Conservation (phyloP, 2,888 invertebrate genomes). For the Chloromyia formosa region DNA sequence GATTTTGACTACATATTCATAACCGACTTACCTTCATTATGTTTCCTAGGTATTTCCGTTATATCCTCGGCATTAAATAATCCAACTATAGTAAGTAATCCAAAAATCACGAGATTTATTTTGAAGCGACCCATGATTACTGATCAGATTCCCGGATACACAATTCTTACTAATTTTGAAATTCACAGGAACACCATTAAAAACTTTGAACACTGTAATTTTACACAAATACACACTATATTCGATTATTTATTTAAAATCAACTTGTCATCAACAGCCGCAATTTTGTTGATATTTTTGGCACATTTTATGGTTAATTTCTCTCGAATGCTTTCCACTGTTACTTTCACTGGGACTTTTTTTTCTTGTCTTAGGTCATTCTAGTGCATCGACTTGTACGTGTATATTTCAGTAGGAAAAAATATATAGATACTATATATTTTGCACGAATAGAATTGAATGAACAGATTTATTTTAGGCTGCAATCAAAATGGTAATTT, state of each 20-base stretch:
- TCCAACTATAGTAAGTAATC: slow-evolving; percentile 45
- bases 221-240: too few species aligned
- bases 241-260: slow-evolving; percentile 18
- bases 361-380: not conserved
- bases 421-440: not conserved
- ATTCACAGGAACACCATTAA: slow-evolving; percentile 28
- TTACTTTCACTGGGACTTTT: slow-evolving; percentile 3
- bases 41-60: not conserved
- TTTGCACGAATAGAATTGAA: not conserved
- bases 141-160: not conserved
- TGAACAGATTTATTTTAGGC: not conserved
- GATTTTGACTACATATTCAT: not conserved
- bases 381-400: not conserved
- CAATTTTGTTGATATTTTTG: slow-evolving; percentile 15
- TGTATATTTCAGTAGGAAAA: too few species aligned
- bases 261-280: too few species aligned
- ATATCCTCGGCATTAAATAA: slow-evolving; percentile 37
- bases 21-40: slow-evolving; percentile 26
- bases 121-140: slow-evolving; percentile 15
- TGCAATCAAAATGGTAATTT: not conserved
- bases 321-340: not conserved
- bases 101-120: slow-evolving; percentile 8
- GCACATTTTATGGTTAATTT: slow-evolving; percentile 31
- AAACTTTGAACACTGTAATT: slow-evolving; percentile 21
- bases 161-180: not conserved